Evolutionary conservation across 2,113 vertebrate species (phyloP).

Genomic region (Equus przewalskii): DNA sequence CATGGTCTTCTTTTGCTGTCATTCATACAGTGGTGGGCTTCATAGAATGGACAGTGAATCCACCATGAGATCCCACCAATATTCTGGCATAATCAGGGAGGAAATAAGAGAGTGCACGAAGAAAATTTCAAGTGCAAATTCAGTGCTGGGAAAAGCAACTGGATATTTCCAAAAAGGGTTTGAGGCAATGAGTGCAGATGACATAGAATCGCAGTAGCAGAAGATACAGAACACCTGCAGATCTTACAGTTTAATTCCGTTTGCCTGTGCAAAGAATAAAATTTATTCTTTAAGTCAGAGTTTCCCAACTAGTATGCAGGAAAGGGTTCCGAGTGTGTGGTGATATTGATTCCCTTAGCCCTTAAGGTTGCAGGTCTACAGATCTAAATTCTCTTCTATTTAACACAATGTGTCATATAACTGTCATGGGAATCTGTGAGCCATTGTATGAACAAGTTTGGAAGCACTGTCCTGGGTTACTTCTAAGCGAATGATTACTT

Average conservation of each 20-base stretch:
- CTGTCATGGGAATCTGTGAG: not conserved
- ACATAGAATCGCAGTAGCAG: not conserved
- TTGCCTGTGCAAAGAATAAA: not conserved
- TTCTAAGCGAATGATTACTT: constrained; percentile 45
- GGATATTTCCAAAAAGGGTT: not conserved
- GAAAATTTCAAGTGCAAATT: constrained; percentile 44
- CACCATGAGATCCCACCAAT: not conserved
- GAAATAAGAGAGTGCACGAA: not conserved
- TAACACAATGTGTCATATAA: not conserved
- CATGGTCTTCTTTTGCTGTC: not conserved
- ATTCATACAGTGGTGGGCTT: not conserved
- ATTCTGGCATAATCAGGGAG: not conserved
- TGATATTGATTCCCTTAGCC: not conserved
- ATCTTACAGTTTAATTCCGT: constrained; percentile 39
- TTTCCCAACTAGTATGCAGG: not conserved
- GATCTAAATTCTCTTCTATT: constrained; percentile 21
- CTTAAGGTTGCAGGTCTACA: not conserved
- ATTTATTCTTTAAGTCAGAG: constrained; percentile 31
- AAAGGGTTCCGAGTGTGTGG: not conserved
- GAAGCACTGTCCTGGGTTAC: not conserved
- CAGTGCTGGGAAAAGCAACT: not conserved
- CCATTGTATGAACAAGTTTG: not conserved
- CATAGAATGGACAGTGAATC: not conserved
- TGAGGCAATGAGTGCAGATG: not conserved
- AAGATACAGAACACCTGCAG: not conserved